Percentiles rank a stretch among this genome's conserved stretches.
phyloP scores from a whole-genome alignment of 1,140 invertebrate genomes.

The Steinernema feltiae region DNA sequence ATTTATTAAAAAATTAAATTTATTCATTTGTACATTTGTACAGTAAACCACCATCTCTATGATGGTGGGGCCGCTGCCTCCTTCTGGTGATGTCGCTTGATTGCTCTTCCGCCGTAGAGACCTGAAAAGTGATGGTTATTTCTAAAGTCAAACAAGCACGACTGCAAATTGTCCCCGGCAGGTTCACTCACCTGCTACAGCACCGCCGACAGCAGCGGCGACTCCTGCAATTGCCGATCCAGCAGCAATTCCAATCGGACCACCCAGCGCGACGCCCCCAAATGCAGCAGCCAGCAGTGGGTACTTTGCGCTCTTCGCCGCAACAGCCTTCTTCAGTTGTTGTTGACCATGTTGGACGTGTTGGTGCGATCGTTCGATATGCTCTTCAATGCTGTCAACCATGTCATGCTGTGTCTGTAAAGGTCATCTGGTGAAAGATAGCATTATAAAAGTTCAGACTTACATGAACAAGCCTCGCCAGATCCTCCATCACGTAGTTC shows the following conservation, averaged over 20 bases:
- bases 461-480: slow-evolving; percentile 42
- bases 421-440: background rate
- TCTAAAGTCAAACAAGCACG: no score
- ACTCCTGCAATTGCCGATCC: slow-evolving; percentile 45
- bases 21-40: background rate
- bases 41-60: background rate
- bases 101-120: slow-evolving; percentile 33
- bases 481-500: slow-evolving; percentile 45
- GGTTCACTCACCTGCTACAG: slow-evolving; percentile 34
- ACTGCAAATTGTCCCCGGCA: no score
- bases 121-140: no score
- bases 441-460: slow-evolving; percentile 8
- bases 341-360: slow-evolving; percentile 40
- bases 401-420: slow-evolving; percentile 43
- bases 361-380: slow-evolving; percentile 38
- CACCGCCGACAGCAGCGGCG: slow-evolving; percentile 39
- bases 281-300: slow-evolving; percentile 37
- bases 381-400: slow-evolving; percentile 47
- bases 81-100: slow-evolving; percentile 4
- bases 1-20: background rate
- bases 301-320: slow-evolving; percentile 47
- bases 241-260: slow-evolving; percentile 43
- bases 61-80: background rate
- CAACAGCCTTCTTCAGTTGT: slow-evolving; percentile 44
- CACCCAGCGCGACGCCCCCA: slow-evolving; percentile 43